These are phyloP conservation scores for Melieria picta DNA, from an alignment of 2,888 invertebrate species.

Conservation along the genomic window DNA sequence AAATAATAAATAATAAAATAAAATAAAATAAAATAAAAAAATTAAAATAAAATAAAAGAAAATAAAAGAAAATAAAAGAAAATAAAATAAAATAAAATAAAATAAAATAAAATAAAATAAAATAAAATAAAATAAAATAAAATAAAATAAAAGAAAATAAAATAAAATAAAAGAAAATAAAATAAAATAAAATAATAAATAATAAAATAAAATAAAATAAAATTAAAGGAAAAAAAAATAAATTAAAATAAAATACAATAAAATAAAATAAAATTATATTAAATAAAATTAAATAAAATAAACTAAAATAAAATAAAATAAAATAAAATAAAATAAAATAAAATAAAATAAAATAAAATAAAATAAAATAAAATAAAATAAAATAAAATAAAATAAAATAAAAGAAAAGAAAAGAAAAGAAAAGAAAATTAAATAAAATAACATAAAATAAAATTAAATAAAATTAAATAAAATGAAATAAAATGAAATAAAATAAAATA, in stretches of 20 bases:
- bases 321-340: conserved; percentile 19
- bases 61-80: not conserved
- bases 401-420: not conserved
- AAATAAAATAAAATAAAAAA: not conserved
- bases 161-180: not conserved
- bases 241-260: not conserved
- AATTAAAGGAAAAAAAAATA: not conserved
- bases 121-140: not conserved
- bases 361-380: not conserved
- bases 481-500: no score
- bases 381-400: not conserved
- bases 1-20: no score
- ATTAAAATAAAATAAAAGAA: not conserved
- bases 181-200: conserved; percentile 22
- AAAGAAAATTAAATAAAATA: not conserved
- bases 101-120: not conserved
- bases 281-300: no score
- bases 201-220: conserved; percentile 7
- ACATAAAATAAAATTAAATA: not conserved
- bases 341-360: no score
- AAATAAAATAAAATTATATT: not conserved
- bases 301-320: not conserved
- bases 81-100: not conserved
- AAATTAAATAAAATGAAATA: not conserved
- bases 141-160: no score